These are phyloP conservation scores for Branchipolynoe longqiensis DNA, from an alignment of 2,888 invertebrate genomes.

Conservation along the genomic window DNA sequence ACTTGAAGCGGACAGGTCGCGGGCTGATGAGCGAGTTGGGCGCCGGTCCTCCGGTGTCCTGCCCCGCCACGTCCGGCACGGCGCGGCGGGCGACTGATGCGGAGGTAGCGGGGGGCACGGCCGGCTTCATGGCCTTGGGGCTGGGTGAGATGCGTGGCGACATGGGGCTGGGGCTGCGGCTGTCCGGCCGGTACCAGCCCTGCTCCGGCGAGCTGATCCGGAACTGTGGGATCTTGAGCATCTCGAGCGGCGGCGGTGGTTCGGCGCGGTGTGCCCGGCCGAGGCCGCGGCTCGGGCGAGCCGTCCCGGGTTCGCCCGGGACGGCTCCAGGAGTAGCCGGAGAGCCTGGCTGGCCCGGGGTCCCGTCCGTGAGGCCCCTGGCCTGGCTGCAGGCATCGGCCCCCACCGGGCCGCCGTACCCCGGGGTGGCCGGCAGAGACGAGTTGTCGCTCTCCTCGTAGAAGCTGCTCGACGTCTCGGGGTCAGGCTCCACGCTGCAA, in stretches of 20 bases:
- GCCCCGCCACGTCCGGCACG: conserved; percentile 5
- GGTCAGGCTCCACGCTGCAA: conserved; percentile 77
- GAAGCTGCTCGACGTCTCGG: conserved; percentile 77
- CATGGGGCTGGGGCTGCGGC: conserved; percentile 61
- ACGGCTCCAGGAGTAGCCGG: not conserved
- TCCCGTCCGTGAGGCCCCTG: not conserved
- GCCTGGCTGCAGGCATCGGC: conserved; percentile 64
- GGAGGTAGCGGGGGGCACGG: conserved; percentile 49
- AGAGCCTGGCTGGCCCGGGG: not conserved
- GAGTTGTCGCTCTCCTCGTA: conserved; percentile 76
- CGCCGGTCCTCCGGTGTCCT: not conserved
- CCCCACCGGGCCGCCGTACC: conserved; percentile 72
- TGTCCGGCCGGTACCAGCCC: conserved; percentile 60
- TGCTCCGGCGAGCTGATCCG: conserved; percentile 61
- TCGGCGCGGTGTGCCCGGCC: not conserved
- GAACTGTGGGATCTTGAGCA: conserved; percentile 61
- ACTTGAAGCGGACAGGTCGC: conserved; percentile 10
- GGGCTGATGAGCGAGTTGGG: not conserved
- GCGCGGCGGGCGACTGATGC: conserved; percentile 30
- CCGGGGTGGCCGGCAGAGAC: conserved; percentile 72
- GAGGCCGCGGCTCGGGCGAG: not conserved
- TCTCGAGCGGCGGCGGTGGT: conserved; percentile 50
- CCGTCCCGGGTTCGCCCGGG: not conserved
- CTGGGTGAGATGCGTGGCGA: conserved; percentile 61
- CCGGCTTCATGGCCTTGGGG: conserved; percentile 59